Evolutionary conservation across 2,113 vertebrate genomes (phyloP).

Genomic region (Ardeotis arabs): DNA sequence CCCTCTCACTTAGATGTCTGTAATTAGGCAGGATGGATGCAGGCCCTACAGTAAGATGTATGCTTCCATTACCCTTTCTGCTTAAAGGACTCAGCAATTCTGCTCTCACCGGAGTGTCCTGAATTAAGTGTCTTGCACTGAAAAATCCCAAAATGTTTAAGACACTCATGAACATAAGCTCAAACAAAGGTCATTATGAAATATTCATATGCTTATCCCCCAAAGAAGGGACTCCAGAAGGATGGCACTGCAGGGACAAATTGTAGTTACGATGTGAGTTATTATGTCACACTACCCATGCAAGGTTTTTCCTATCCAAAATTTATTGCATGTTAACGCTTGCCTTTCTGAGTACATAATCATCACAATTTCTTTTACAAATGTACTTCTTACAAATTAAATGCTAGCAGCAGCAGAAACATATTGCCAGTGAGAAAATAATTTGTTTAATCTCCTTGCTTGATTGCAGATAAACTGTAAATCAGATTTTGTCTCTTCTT

Average conservation of each 20-base stretch:
- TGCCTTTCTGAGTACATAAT: too few relatives aligned
- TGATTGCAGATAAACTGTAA: slow-evolving; percentile 10
- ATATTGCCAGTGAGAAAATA: neutral
- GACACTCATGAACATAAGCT: neutral
- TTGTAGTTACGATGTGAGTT: accelerated
- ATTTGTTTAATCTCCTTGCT: neutral
- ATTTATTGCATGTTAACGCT: accelerated
- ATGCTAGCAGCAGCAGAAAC: neutral
- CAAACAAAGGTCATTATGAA: neutral
- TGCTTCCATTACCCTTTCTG: neutral
- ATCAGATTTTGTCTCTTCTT: slow-evolving; percentile 1
- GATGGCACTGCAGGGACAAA: accelerated
- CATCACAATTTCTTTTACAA: neutral
- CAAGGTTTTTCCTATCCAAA: accelerated
- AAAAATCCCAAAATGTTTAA: neutral
- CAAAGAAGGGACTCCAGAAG: accelerated
- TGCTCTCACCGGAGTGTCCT: neutral
- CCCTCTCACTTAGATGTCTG: neutral
- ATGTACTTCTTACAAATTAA: neutral
- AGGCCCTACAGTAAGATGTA: neutral
- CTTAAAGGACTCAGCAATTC: neutral
- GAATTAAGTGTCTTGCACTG: neutral
- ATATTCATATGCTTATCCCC: too few relatives aligned
- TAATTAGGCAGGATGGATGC: neutral
- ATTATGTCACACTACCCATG: accelerated